Evolutionary conservation across 2,797 vertebrate species (phyloP).

Genomic region (Ptychobarbus kaznakovi): DNA sequence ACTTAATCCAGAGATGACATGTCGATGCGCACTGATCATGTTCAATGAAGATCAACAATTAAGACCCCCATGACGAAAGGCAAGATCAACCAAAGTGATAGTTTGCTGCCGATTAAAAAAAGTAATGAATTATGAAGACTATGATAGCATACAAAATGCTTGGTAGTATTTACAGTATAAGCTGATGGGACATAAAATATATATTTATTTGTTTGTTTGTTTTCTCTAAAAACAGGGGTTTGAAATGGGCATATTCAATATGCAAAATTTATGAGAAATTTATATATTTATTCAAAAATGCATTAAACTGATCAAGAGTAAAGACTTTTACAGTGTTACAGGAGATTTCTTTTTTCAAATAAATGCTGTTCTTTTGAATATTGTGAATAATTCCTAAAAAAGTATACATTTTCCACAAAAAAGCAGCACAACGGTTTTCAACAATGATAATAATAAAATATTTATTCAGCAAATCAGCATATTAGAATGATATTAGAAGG

Average conservation of each 20-base stretch:
- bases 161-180: background rate
- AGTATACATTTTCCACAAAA: background rate
- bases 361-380: background rate
- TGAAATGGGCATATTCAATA: background rate
- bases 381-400: background rate
- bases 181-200: background rate
- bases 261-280: too few species aligned
- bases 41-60: conserved; percentile 60
- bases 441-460: background rate
- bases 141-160: conserved; percentile 19
- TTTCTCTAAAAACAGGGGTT: too few species aligned
- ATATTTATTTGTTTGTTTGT: too few species aligned
- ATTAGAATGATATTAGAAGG: background rate
- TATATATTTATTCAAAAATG: background rate
- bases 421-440: background rate
- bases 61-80: conserved; percentile 52
- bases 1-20: conserved; percentile 61
- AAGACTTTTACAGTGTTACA: background rate
- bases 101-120: conserved; percentile 13
- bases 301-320: background rate
- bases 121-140: background rate
- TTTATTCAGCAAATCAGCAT: background rate
- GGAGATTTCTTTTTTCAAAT: background rate
- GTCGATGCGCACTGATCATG: conserved; percentile 50
- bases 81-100: conserved; percentile 53